A percentile compares a stretch with the other conserved stretches of the same genome.
These are phyloP conservation scores for Porphyrio hochstetteri DNA, from an alignment of 2,113 vertebrate genomes.

Conservation along the genomic window DNA sequence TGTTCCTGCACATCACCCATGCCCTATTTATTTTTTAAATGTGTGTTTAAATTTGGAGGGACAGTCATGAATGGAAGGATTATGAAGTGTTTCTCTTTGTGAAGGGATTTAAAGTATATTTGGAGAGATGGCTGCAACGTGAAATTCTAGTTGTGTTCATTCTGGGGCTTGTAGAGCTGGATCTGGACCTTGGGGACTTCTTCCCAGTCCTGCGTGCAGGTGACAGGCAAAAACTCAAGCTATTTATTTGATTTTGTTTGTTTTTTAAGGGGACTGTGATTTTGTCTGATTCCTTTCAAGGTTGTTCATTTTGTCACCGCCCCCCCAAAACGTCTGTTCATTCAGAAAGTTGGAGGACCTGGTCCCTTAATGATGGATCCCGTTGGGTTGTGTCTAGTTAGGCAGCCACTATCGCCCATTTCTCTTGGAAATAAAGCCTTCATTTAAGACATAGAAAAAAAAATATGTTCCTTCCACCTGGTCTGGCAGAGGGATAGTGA, in stretches of 20 bases:
- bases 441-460: not conserved
- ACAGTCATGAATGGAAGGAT: not conserved
- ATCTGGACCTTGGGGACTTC: not conserved
- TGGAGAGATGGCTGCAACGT: not conserved
- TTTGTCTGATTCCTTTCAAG: not conserved
- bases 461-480: not conserved
- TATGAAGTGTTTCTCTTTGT: not conserved
- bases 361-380: not conserved
- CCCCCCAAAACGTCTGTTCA: not conserved
- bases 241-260: not conserved
- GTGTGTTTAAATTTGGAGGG: not conserved
- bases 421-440: not conserved
- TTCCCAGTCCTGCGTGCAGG: not conserved
- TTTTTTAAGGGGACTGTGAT: not conserved
- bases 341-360: not conserved
- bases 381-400: not conserved
- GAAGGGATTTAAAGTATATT: not conserved
- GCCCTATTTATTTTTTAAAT: conserved; percentile 17
- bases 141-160: not conserved
- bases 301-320: not conserved
- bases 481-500: not conserved
- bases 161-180: not conserved
- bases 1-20: not conserved
- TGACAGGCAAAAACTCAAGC: not conserved
- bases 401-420: not conserved